A percentile compares a stretch with the other conserved stretches of the same genome.
These are phyloP conservation scores for Phymorhynchus buccinoides DNA, from an alignment of 1,140 invertebrate species.

Conservation along the genomic window DNA sequence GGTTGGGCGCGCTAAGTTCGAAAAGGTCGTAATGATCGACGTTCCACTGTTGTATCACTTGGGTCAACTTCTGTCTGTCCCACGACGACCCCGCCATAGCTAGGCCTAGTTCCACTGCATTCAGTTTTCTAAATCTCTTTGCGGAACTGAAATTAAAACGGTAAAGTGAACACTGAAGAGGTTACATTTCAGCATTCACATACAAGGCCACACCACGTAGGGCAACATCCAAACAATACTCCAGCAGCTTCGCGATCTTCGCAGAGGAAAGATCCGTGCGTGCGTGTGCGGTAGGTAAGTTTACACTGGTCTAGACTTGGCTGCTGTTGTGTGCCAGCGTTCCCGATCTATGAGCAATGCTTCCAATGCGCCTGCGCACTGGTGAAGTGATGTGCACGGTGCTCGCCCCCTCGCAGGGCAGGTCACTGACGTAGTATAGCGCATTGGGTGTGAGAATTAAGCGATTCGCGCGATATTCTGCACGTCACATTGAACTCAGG, in stretches of 20 bases:
- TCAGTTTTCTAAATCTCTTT: background rate
- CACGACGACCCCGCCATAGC: slow-evolving; percentile 13
- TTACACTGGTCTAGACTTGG: background rate
- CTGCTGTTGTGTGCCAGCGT: slow-evolving; percentile 17
- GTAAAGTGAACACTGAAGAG: background rate
- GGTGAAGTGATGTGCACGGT: slow-evolving; percentile 22
- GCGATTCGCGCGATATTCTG: background rate
- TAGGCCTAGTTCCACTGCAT: no score
- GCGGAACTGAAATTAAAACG: no score
- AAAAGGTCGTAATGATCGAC: slow-evolving; percentile 98
- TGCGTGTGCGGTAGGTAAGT: background rate
- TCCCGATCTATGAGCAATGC: background rate
- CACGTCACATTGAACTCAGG: no score
- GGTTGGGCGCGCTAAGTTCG: slow-evolving; percentile 96
- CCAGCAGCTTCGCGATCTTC: no score
- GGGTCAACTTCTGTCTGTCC: slow-evolving; percentile 58
- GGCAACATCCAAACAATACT: background rate
- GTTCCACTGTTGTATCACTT: slow-evolving; percentile 87
- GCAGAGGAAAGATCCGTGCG: background rate
- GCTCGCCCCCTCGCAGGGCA: slow-evolving; percentile 11
- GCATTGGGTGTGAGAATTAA: background rate
- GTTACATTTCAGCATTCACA: background rate
- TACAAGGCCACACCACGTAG: background rate
- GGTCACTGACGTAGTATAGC: background rate
- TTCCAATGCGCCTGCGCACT: slow-evolving; percentile 21